Evolutionary conservation across 1,140 invertebrate genomes (phyloP), one percentile per base, ranked within the genome.

Genomic region (Sitobion miscanthi): DNA sequence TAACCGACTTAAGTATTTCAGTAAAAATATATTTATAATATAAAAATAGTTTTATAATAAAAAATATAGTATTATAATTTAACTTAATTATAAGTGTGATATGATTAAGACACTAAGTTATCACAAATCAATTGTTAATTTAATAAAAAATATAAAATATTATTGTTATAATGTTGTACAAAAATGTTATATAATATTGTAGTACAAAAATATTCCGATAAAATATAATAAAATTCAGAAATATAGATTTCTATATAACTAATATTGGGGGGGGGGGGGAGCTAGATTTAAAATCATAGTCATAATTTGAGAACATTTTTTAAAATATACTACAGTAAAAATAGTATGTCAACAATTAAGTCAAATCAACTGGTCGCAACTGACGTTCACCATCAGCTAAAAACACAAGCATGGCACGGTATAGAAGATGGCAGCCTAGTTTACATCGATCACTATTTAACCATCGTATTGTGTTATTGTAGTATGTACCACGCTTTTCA

Each of bases 331-430:
- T 77, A 49, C 35, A 14, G 47, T 57, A n/a, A 42, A 82, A 77
- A 82, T 49, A 77, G 62, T 95, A 94, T 96, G 92, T 96, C 95
- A 94, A 97, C 96, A 25, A 52, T 52, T 93, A 93, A 20, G 91
- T 93, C 82, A 93, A 93, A 95, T 98, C 97, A 94, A 96, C 95
- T 49, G 97, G 97, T 94, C 96, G 95, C 69, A 98, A 94, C 95
- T 98, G 98, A 54, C 97, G 96, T 95, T 98, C 98, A 5, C 98
- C 98, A 95, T 99, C 98, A 47, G 97, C 96, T 92, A 98, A 95
- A 94, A 98, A 97, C 94, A 99, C 98, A 93, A 97, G 95, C 96
- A 98, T 96, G 2, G 98, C 97, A 95, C 97, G 98, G 94, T 97
- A 96, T 1, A 99, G 95, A n/a, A 99, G 95, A 94, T 97, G 97